Evolutionary conservation across 2,888 invertebrate species (phyloP).

Genomic region (Dascillus cervinus): DNA sequence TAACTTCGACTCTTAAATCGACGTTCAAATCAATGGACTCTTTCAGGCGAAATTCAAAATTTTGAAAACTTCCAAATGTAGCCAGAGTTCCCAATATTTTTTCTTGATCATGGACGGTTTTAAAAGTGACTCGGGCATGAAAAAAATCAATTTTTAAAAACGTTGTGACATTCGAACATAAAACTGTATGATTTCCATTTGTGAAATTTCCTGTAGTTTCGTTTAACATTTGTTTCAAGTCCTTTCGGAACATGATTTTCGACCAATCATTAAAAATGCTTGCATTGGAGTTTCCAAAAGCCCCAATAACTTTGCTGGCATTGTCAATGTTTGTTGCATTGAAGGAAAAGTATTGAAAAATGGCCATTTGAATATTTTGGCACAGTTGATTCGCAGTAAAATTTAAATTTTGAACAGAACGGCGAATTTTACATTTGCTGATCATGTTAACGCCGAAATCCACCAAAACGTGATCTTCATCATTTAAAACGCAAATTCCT

Average conservation of each 20-base stretch:
- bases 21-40: conserved; percentile 17
- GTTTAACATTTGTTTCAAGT: conserved; percentile 29
- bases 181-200: conserved; percentile 27
- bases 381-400: conserved; percentile 29
- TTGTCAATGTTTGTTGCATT: conserved; percentile 23
- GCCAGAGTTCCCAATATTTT: conserved; percentile 31
- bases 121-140: conserved; percentile 40
- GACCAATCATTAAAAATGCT: conserved; percentile 43
- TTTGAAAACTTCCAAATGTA: conserved; percentile 1
- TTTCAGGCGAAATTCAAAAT: conserved; percentile 7
- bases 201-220: conserved; percentile 30
- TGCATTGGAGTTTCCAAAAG: conserved; percentile 45
- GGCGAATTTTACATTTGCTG: conserved; percentile 40
- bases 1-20: conserved; percentile 26
- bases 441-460: conserved; percentile 47
- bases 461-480: conserved; percentile 35
- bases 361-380: conserved; percentile 28
- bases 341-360: conserved; percentile 30
- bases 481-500: conserved; percentile 42
- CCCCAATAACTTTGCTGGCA: conserved; percentile 38
- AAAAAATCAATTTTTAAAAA: conserved; percentile 39
- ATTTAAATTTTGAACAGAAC: conserved; percentile 15
- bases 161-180: conserved; percentile 37
- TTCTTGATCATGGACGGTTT: conserved; percentile 31
- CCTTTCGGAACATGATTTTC: conserved; percentile 37